Evolutionary conservation across 2,888 invertebrate species (phyloP).

Genomic region (Ophion ventricosus): DNA sequence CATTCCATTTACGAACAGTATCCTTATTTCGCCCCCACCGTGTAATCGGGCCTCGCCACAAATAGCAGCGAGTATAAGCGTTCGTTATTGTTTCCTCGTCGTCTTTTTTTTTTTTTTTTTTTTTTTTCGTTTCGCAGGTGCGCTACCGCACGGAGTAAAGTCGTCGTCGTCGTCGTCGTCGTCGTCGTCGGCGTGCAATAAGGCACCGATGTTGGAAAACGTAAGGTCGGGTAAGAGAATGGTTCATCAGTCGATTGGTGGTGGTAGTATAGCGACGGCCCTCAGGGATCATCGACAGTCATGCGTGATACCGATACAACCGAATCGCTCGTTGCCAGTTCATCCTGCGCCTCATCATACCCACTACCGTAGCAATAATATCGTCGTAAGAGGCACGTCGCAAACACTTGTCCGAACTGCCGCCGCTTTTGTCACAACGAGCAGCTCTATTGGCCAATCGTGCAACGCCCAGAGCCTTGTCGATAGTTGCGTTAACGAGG

Average conservation of each 20-base stretch:
- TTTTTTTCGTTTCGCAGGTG: conserved; percentile 42
- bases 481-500: no score
- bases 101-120: not conserved
- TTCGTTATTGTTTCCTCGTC: not conserved
- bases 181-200: conserved; percentile 39
- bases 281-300: conserved; percentile 74
- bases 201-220: conserved; percentile 44
- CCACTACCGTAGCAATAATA: conserved; percentile 51
- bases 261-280: conserved; percentile 72
- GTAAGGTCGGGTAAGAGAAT: conserved; percentile 28
- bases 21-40: not conserved
- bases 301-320: conserved; percentile 77
- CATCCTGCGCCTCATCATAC: conserved; percentile 76
- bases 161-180: not conserved
- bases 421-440: not conserved
- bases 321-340: conserved; percentile 78
- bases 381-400: conserved; percentile 10
- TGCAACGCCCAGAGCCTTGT: no score
- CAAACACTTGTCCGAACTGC: conserved; percentile 11
- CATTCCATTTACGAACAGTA: not conserved
- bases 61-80: not conserved
- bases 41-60: not conserved
- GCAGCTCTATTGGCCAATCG: not conserved
- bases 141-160: conserved; percentile 23
- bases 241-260: conserved; percentile 48